Percentiles rank a stretch among this genome's conserved stretches.
Conservation (phyloP, 2,888 invertebrate genomes). For the Nomada fabriciana region DNA sequence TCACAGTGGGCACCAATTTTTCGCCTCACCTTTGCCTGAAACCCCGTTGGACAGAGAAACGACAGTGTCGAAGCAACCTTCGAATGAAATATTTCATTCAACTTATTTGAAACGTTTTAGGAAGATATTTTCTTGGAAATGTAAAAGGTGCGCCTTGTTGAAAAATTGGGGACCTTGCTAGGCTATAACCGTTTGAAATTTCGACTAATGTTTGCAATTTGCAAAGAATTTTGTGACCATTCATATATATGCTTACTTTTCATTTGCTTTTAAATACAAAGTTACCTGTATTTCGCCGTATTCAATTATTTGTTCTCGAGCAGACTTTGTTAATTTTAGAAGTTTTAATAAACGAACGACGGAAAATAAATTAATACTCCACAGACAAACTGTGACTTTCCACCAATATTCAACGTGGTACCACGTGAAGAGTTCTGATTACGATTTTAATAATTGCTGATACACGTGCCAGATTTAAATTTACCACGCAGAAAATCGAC, state of each 20-base stretch:
- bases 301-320: no score
- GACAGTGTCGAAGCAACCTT: background rate
- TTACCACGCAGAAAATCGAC: background rate
- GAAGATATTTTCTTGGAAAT: background rate
- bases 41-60: constrained; percentile 5
- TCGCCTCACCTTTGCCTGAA: constrained; percentile 25
- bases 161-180: background rate
- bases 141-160: background rate
- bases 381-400: background rate
- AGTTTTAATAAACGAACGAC: constrained; percentile 18
- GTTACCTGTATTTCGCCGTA: no score
- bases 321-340: no score
- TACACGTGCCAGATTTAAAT: background rate
- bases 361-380: background rate
- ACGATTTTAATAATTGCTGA: constrained; percentile 18
- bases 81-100: constrained; percentile 18
- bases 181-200: background rate
- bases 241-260: no score
- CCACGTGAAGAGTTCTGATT: background rate
- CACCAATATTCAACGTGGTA: background rate
- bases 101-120: constrained; percentile 14
- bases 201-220: no score
- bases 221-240: no score
- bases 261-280: no score
- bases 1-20: constrained; percentile 43